These are phyloP conservation scores for Leucoraja erinaceus DNA, from an alignment of 2,113 vertebrate species.

Conservation along the genomic window DNA sequence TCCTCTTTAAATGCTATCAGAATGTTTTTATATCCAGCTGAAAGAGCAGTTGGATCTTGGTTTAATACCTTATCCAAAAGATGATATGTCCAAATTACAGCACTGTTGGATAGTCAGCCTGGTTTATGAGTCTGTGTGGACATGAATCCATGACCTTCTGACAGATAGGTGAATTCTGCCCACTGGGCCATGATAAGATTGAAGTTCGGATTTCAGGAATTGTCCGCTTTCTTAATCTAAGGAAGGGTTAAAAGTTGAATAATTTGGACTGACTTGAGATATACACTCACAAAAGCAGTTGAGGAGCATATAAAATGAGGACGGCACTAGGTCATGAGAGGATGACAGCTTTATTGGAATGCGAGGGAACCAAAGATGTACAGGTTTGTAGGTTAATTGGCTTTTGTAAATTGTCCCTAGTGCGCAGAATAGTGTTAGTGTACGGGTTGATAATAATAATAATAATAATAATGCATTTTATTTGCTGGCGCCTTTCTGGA, in stretches of 20 bases:
- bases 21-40: not conserved
- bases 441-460: too few relatives aligned
- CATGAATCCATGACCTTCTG: not conserved
- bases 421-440: too few relatives aligned
- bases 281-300: not conserved
- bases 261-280: not conserved
- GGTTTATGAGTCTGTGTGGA: not conserved
- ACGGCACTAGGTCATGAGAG: not conserved
- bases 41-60: too few relatives aligned
- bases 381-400: too few relatives aligned
- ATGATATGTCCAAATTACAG: not conserved
- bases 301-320: not conserved
- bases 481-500: too few relatives aligned
- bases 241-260: not conserved
- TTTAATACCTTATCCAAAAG: not conserved
- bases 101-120: not conserved
- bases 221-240: not conserved
- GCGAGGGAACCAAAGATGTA: not conserved
- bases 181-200: not conserved
- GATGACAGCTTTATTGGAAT: not conserved
- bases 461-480: too few relatives aligned
- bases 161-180: not conserved
- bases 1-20: not conserved
- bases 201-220: not conserved
- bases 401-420: too few relatives aligned